Conservation (phyloP, 1,140 invertebrate species). For the Drosophila nigrodunni region DNA sequence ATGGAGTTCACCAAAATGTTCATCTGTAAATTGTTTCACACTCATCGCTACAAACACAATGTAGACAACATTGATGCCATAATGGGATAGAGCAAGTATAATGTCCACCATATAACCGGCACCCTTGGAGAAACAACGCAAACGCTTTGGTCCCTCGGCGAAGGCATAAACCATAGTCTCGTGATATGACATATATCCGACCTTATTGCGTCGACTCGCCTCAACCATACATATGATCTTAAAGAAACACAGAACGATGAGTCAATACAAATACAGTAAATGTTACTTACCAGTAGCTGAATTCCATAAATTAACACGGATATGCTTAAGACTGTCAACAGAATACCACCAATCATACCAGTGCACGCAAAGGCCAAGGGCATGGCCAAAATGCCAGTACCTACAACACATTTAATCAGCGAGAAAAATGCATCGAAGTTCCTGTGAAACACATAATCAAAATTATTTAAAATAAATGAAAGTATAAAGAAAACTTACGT, state of each 20-base stretch:
- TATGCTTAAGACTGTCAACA: conserved; percentile 3
- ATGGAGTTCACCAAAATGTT: neutral
- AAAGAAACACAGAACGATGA: neutral
- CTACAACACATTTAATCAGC: conserved; percentile 46
- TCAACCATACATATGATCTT: conserved; percentile 58
- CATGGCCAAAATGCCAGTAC: conserved; percentile 49
- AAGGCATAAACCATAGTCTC: conserved; percentile 47
- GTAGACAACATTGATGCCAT: conserved; percentile 51
- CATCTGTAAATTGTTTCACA: conserved; percentile 31
- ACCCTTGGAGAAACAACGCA: conserved; percentile 9
- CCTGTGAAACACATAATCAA: neutral
- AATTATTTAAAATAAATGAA: neutral
- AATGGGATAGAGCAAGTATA: conserved; percentile 32
- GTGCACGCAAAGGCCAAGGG: conserved; percentile 41
- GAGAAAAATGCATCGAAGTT: conserved; percentile 35
- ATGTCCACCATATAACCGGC: conserved; percentile 31
- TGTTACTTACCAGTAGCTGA: conserved; percentile 38
- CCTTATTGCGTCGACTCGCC: conserved; percentile 22
- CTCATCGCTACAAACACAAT: conserved; percentile 44
- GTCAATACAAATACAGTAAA: neutral
- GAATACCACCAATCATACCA: conserved; percentile 23
- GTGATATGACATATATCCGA: conserved; percentile 37
- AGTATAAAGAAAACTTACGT: conserved; percentile 31
- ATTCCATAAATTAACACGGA: conserved; percentile 49
- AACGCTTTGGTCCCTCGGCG: conserved; percentile 32